Percentiles rank a stretch among this genome's conserved stretches.
Conservation (phyloP, 1,140 invertebrate species). For the Euura saliciscinereae region DNA sequence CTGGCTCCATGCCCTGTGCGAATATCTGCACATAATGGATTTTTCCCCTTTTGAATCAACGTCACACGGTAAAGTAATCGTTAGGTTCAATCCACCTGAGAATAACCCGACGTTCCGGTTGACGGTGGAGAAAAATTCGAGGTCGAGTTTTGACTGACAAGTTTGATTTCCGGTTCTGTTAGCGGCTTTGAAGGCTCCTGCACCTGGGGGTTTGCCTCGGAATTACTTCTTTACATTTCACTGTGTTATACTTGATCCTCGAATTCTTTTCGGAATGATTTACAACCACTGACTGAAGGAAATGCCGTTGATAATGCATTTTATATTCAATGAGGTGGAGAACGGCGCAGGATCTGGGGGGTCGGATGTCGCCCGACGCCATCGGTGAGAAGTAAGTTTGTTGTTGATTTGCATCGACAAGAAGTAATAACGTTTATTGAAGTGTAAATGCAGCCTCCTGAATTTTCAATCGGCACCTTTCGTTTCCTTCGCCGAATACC, state of each 20-base stretch:
- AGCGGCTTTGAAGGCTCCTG: slow-evolving; percentile 12
- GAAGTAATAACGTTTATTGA: slow-evolving; percentile 50
- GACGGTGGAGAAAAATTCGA: background rate
- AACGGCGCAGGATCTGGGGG: background rate
- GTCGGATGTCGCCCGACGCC: background rate
- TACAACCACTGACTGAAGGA: background rate
- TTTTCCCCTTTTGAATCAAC: background rate
- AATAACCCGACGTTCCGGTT: background rate
- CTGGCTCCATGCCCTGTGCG: background rate
- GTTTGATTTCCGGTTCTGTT: slow-evolving; percentile 34
- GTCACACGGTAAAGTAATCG: background rate
- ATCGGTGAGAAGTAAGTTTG: slow-evolving; percentile 9
- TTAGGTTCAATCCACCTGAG: background rate
- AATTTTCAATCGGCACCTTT: slow-evolving; percentile 38
- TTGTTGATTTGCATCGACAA: slow-evolving; percentile 33
- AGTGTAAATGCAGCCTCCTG: slow-evolving; percentile 43
- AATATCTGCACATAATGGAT: background rate
- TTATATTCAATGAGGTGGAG: slow-evolving; percentile 18
- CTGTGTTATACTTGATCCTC: background rate
- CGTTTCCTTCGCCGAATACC: background rate
- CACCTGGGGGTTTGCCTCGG: background rate
- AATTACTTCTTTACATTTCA: slow-evolving; percentile 11
- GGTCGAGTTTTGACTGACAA: slow-evolving; percentile 27
- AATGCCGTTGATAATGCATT: slow-evolving; percentile 11
- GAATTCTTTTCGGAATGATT: background rate